Percentiles rank a stretch among this genome's conserved stretches.
Conservation (phyloP, 2,888 invertebrate genomes). For the Drosophila putrida region DNA sequence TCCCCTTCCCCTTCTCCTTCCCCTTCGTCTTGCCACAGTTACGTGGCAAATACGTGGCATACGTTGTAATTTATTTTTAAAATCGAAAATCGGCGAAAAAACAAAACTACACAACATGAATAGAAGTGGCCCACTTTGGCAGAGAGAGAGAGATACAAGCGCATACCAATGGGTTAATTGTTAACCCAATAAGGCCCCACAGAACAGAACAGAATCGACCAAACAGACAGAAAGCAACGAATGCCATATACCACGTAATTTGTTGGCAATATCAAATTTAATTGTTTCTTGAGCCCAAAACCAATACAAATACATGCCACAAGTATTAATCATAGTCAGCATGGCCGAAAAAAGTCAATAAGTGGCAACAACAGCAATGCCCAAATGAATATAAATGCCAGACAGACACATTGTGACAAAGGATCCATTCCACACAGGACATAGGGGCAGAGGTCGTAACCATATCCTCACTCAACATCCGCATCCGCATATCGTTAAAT, state of each 20-base stretch:
- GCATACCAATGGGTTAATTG: slow-evolving; percentile 56
- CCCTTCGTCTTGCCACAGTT: not conserved
- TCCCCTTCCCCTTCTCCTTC: not conserved
- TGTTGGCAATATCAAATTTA: slow-evolving; percentile 35
- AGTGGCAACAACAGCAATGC: slow-evolving; percentile 41
- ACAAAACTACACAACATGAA: not conserved
- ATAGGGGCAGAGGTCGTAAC: not conserved
- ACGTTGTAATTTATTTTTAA: slow-evolving; percentile 38
- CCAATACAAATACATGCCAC: slow-evolving; percentile 20
- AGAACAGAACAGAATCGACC: not conserved
- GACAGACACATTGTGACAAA: slow-evolving; percentile 27
- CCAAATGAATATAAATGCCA: slow-evolving; percentile 72
- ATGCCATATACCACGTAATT: slow-evolving; percentile 23
- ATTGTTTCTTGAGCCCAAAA: slow-evolving; percentile 33
- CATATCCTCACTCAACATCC: slow-evolving; percentile 8
- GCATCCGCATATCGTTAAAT: slow-evolving; percentile 22
- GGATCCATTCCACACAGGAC: not conserved
- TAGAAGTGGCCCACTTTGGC: slow-evolving; percentile 33
- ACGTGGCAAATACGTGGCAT: not conserved
- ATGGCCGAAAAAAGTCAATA: slow-evolving; percentile 45
- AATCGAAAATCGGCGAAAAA: slow-evolving; percentile 22
- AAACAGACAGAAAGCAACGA: slow-evolving; percentile 1
- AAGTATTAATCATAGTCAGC: slow-evolving; percentile 45
- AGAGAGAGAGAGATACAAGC: slow-evolving; percentile 3
- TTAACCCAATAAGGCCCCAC: slow-evolving; percentile 50